Evolutionary conservation across 2,113 vertebrate genomes (phyloP).

Genomic region (Noturus placidus): DNA sequence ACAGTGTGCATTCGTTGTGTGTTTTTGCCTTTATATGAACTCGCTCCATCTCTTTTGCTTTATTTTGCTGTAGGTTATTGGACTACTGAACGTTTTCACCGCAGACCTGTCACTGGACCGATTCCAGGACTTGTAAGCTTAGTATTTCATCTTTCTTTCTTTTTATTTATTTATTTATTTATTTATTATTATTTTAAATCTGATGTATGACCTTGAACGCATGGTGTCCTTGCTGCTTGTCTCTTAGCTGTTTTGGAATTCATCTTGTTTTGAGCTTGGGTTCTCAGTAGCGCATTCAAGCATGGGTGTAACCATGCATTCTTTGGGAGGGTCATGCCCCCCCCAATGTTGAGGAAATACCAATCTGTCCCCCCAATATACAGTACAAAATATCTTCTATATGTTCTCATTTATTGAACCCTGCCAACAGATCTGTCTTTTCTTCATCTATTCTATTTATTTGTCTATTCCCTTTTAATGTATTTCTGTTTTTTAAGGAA

Average conservation of each 20-base stretch:
- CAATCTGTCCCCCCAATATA: too few relatives aligned
- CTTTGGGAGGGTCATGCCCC: too few relatives aligned
- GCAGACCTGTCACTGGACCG: constrained; percentile 86
- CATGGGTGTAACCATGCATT: too few relatives aligned
- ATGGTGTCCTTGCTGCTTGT: background rate
- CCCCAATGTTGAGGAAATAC: too few relatives aligned
- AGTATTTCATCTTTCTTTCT: background rate
- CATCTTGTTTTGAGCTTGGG: background rate
- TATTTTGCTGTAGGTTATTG: constrained; percentile 82
- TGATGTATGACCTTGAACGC: background rate
- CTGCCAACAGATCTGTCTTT: too few relatives aligned
- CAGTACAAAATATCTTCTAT: too few relatives aligned
- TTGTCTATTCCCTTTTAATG: too few relatives aligned
- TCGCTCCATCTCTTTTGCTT: background rate
- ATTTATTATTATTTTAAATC: constrained; percentile 26
- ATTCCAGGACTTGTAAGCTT: constrained; percentile 94
- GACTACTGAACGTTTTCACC: constrained; percentile 92
- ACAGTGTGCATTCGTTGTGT: background rate
- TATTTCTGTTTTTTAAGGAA: too few relatives aligned
- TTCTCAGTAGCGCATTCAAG: background rate
- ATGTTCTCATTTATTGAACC: too few relatives aligned
- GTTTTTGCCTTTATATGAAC: background rate
- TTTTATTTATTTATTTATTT: background rate
- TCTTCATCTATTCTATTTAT: too few relatives aligned
- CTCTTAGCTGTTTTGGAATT: background rate